Percentiles rank a stretch among this genome's conserved stretches.
These are phyloP conservation scores for Mormyrus hasselquistii DNA, from an alignment of 2,797 vertebrate genomes.

Conservation along the genomic window DNA sequence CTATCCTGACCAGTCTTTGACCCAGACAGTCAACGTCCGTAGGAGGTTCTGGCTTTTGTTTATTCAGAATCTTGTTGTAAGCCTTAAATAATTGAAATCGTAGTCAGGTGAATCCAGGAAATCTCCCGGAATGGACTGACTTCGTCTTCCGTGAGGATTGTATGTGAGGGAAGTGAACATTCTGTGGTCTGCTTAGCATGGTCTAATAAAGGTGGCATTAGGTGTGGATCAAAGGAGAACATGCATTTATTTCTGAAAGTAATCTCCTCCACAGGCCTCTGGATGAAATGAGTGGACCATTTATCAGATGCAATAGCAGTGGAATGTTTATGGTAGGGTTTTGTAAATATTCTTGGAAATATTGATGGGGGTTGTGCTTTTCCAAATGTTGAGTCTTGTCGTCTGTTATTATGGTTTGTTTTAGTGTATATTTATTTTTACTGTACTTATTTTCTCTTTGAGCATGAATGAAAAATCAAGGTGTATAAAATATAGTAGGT, in stretches of 20 bases:
- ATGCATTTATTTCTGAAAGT: conserved; percentile 15
- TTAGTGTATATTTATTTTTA: not conserved
- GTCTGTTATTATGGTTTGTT: not conserved
- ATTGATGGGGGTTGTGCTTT: not conserved
- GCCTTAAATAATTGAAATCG: conserved; percentile 7
- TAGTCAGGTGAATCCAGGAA: not conserved
- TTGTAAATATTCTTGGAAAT: conserved; percentile 21
- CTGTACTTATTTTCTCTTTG: not conserved
- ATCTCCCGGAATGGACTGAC: conserved; percentile 12
- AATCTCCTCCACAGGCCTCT: conserved; percentile 34
- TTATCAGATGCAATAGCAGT: conserved; percentile 48
- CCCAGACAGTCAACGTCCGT: not conserved
- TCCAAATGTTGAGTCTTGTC: not conserved
- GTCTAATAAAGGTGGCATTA: conserved; percentile 58
- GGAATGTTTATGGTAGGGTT: conserved; percentile 23
- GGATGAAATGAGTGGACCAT: conserved; percentile 30
- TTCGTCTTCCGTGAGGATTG: conserved; percentile 16
- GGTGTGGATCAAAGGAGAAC: conserved; percentile 35
- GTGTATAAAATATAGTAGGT: not conserved
- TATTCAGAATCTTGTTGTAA: not conserved
- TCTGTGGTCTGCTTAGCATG: conserved; percentile 25
- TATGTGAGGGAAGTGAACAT: conserved; percentile 12
- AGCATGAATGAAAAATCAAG: not conserved
- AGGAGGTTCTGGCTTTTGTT: not conserved
- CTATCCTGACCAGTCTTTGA: not conserved